Evolutionary conservation across 2,888 invertebrate species (phyloP).

Genomic region (Anoplius nigerrimus): DNA sequence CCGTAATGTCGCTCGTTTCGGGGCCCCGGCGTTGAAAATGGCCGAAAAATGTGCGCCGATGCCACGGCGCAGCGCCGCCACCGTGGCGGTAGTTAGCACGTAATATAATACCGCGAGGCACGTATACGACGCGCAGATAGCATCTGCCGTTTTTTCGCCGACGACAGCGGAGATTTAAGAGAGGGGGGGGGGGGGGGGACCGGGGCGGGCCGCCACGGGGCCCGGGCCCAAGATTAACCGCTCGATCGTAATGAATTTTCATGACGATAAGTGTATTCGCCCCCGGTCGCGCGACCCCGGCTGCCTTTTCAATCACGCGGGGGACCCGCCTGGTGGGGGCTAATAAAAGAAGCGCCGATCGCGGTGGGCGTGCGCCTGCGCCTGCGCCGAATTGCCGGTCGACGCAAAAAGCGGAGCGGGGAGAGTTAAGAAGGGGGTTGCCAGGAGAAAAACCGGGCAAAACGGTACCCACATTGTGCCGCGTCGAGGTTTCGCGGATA

Average conservation of each 20-base stretch:
- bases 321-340: too few species aligned
- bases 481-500: too few species aligned
- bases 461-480: too few species aligned
- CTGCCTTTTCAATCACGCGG: constrained; percentile 19
- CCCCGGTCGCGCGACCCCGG: background rate
- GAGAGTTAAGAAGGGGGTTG: background rate
- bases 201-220: too few species aligned
- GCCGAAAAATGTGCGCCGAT: background rate
- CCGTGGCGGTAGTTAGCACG: constrained; percentile 19
- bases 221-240: constrained; percentile 38
- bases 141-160: constrained; percentile 13
- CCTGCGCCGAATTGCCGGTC: background rate
- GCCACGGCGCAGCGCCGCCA: constrained; percentile 1
- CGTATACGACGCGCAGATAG: constrained; percentile 5
- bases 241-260: constrained; percentile 44
- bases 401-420: constrained; percentile 1
- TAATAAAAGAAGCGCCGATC: constrained; percentile 33
- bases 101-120: constrained; percentile 21
- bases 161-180: constrained; percentile 35
- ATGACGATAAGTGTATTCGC: constrained; percentile 8
- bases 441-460: background rate
- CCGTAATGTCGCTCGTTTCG: too few species aligned
- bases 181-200: constrained; percentile 23
- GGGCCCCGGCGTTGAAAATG: background rate
- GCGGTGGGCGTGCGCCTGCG: constrained; percentile 23